These are phyloP conservation scores for Chloebia gouldiae DNA, from an alignment of 2,113 vertebrate genomes.

Conservation along the genomic window DNA sequence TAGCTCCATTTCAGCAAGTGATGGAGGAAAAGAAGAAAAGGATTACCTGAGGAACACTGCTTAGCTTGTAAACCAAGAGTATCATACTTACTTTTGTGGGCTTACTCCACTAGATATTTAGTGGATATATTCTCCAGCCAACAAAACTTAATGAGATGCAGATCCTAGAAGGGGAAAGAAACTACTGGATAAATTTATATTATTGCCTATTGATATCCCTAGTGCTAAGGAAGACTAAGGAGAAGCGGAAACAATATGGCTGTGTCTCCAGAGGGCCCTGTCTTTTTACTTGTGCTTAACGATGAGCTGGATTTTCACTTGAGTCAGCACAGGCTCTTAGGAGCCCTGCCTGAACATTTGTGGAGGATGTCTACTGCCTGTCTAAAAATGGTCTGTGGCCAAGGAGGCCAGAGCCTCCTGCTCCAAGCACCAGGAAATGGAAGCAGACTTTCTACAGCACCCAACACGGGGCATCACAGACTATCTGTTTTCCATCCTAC, in stretches of 20 bases:
- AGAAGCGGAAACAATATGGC: background rate
- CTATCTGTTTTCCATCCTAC: background rate
- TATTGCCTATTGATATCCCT: background rate
- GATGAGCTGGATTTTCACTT: background rate
- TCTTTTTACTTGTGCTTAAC: background rate
- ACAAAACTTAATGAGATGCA: background rate
- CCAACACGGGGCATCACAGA: accelerated
- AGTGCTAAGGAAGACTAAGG: background rate
- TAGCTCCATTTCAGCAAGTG: background rate
- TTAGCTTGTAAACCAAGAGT: background rate
- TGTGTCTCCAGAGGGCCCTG: background rate
- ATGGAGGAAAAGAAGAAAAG: background rate
- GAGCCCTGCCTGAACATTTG: background rate
- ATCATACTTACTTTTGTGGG: background rate
- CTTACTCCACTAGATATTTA: background rate
- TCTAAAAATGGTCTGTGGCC: background rate
- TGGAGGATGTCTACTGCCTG: background rate
- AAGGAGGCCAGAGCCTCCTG: background rate
- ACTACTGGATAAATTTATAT: background rate
- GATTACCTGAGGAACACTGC: background rate
- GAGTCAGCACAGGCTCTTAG: background rate
- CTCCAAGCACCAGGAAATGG: background rate
- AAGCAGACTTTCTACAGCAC: background rate
- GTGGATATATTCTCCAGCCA: background rate
- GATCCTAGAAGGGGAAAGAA: background rate